Percentiles rank a stretch among this genome's conserved stretches.
These are phyloP conservation scores for Conus betulinus DNA, from an alignment of 1,140 invertebrate genomes.

Conservation along the genomic window DNA sequence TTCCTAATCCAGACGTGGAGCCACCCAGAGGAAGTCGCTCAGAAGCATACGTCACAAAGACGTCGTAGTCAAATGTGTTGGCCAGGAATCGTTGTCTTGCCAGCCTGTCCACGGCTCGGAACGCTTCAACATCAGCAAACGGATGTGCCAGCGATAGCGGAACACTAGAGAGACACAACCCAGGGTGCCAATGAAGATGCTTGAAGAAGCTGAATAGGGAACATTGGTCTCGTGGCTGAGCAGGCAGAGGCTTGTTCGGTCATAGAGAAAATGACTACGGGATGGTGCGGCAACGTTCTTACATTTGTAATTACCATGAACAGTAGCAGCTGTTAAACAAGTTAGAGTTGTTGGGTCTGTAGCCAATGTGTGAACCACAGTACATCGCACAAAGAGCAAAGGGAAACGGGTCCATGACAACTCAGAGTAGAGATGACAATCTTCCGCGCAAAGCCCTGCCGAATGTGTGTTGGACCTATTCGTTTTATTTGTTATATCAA, in stretches of 20 bases:
- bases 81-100: neutral
- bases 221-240: neutral
- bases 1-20: conserved; percentile 70
- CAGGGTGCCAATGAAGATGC: conserved; percentile 11
- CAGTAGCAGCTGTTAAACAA: neutral
- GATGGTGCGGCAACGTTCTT: neutral
- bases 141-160: conserved; percentile 30
- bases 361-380: conserved; percentile 39
- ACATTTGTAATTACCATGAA: conserved; percentile 2
- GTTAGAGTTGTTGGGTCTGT: neutral
- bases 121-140: conserved; percentile 20
- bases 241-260: conserved; percentile 21
- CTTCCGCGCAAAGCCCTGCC: neutral
- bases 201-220: neutral
- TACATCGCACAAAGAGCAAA: conserved; percentile 35
- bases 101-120: neutral
- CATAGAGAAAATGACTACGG: conserved; percentile 16
- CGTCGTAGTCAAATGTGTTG: conserved; percentile 42
- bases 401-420: conserved; percentile 31
- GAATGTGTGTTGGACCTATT: conserved; percentile 3
- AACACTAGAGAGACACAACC: neutral
- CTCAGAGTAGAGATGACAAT: neutral
- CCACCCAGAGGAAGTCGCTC: conserved; percentile 57
- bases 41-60: conserved; percentile 51
- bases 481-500: neutral